A percentile compares a stretch with the other conserved stretches of the same genome.
phyloP scores from a whole-genome alignment of 2,888 invertebrate genomes.

The Ochropleura plecta region DNA sequence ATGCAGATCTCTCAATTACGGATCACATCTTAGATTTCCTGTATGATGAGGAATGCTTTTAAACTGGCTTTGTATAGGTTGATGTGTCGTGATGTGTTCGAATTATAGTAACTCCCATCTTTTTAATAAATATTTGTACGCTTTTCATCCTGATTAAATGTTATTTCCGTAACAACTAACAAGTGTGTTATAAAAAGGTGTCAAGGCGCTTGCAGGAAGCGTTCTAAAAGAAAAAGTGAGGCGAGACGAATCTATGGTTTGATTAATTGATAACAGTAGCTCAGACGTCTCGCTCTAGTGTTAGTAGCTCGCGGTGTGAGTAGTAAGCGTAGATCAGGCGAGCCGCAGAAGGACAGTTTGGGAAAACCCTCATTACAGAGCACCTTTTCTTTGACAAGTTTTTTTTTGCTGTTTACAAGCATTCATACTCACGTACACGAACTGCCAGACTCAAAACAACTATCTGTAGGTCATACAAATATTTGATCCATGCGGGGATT shows the following conservation, averaged over 20 bases:
- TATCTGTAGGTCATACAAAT: too few species aligned
- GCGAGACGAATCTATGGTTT: constrained; percentile 73
- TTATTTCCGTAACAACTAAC: constrained; percentile 11
- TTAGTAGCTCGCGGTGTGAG: constrained; percentile 67
- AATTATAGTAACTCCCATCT: background rate
- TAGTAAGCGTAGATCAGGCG: constrained; percentile 20
- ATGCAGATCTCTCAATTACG: too few species aligned
- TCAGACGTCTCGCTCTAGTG: constrained; percentile 66
- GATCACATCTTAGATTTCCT: too few species aligned
- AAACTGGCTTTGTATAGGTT: too few species aligned
- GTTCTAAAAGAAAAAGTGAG: constrained; percentile 71
- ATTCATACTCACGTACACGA: too few species aligned
- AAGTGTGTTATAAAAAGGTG: constrained; percentile 43
- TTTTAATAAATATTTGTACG: background rate
- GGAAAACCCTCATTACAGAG: background rate
- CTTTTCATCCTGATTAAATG: constrained; percentile 15
- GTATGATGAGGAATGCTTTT: too few species aligned
- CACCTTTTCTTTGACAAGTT: too few species aligned
- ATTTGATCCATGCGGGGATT: too few species aligned
- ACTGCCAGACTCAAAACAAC: too few species aligned
- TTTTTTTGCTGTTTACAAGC: too few species aligned
- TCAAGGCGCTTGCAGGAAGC: constrained; percentile 51
- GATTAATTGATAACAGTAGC: constrained; percentile 86
- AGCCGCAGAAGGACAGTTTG: constrained; percentile 42
- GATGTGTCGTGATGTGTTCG: too few species aligned